phyloP scores from a whole-genome alignment of 2,113 vertebrate species.

The Vidua macroura region DNA sequence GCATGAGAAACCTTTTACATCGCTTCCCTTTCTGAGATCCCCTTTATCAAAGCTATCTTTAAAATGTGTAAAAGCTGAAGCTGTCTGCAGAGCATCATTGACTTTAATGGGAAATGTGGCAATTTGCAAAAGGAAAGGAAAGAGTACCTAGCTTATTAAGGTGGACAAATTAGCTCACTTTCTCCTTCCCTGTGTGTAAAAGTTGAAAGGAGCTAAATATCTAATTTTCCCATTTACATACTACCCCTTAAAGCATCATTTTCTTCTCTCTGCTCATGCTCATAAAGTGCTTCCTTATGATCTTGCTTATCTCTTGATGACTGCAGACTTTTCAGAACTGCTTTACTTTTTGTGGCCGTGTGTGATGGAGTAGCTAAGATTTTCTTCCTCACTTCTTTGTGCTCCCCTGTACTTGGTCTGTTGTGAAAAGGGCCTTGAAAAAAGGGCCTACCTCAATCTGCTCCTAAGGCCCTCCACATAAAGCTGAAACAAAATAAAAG shows the following conservation, averaged over 20 bases:
- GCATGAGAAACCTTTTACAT: not conserved
- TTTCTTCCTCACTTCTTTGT: not conserved
- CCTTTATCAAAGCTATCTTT: not conserved
- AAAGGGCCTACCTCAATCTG: not conserved
- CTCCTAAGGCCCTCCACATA: accelerated
- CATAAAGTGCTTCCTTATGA: not conserved
- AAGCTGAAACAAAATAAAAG: not conserved
- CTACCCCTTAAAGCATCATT: not conserved
- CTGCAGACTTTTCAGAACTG: not conserved
- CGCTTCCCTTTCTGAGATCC: not conserved
- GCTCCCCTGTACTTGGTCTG: not conserved
- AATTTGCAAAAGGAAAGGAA: not conserved
- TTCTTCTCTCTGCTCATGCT: not conserved
- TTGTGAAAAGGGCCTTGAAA: not conserved
- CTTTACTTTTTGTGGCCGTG: not conserved
- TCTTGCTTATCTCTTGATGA: not conserved
- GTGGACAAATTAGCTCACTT: not conserved
- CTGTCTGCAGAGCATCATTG: not conserved
- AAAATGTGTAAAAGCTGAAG: not conserved
- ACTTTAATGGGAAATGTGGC: not conserved
- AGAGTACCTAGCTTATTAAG: not conserved
- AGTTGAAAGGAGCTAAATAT: not conserved
- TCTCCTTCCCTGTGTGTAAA: not conserved
- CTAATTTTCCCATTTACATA: not conserved
- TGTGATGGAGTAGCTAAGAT: not conserved